Conservation (phyloP, 2,113 vertebrate species). For the Microtus ochrogaster region DNA sequence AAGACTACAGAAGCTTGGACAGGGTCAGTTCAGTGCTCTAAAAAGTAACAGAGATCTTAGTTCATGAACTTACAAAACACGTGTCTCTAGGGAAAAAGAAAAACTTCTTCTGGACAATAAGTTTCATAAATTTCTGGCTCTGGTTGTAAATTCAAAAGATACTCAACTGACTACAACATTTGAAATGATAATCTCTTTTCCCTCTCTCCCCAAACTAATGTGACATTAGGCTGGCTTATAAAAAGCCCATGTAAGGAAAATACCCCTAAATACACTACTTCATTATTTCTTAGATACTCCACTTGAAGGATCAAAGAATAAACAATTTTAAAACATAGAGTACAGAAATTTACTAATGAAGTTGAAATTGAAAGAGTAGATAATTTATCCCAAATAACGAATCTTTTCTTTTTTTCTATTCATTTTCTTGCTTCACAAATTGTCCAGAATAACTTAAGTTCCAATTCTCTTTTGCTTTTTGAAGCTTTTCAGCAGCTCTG, state of each 20-base stretch:
- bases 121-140: not conserved
- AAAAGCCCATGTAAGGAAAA: not conserved
- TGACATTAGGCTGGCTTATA: not conserved
- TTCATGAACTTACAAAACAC: not conserved
- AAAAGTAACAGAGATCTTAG: not conserved
- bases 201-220: not conserved
- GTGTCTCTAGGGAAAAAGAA: conserved; percentile 18
- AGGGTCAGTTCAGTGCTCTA: not conserved
- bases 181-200: not conserved
- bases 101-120: not conserved
- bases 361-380: not conserved
- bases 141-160: not conserved
- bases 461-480: not conserved
- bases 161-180: not conserved
- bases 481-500: not conserved
- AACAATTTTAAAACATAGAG: not conserved
- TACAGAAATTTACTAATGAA: not conserved
- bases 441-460: not conserved
- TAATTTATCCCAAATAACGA: not conserved
- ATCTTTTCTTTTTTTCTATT: not conserved
- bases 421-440: not conserved
- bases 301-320: not conserved
- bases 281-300: not conserved
- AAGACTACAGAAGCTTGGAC: not conserved
- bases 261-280: not conserved